Evolutionary conservation across 2,888 invertebrate genomes (phyloP).

Genomic region (Lithosia quadra): DNA sequence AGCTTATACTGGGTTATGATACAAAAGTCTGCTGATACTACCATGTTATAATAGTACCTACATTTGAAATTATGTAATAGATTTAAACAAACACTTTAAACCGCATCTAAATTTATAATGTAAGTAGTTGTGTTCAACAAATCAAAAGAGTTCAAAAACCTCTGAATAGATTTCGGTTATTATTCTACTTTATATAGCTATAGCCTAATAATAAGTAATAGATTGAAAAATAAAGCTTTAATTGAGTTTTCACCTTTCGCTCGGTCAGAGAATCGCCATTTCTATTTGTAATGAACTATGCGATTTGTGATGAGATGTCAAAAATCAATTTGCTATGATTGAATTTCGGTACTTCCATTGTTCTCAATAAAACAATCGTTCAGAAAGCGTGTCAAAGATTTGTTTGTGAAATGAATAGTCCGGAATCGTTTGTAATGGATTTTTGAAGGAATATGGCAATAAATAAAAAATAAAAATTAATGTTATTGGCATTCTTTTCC

Average conservation of each 20-base stretch:
- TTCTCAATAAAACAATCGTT: conserved; percentile 44
- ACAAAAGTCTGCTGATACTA: not conserved
- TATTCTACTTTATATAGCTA: not conserved
- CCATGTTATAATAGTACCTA: not conserved
- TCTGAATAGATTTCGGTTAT: not conserved
- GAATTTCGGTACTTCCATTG: conserved; percentile 45
- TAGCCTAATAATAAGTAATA: conserved; percentile 7
- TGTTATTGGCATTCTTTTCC: conserved; percentile 9
- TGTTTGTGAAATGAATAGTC: conserved; percentile 33
- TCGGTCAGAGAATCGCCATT: conserved; percentile 52
- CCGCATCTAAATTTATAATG: not conserved
- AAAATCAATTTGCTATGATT: conserved; percentile 55
- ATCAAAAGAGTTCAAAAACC: conserved; percentile 6
- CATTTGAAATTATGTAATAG: not conserved
- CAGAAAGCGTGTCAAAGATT: conserved; percentile 48
- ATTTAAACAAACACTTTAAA: not conserved
- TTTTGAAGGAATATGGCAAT: conserved; percentile 15
- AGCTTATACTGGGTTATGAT: too few species aligned
- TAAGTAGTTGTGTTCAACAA: not conserved
- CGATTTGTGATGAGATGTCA: conserved; percentile 41
- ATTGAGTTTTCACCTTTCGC: conserved; percentile 56
- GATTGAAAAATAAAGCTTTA: conserved; percentile 25
- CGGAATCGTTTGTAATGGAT: conserved; percentile 20
- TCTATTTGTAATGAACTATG: conserved; percentile 43
- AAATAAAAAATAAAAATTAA: conserved; percentile 14